Evolutionary conservation across 2,888 invertebrate species (phyloP).

Genomic region (Fragum whitleyi): DNA sequence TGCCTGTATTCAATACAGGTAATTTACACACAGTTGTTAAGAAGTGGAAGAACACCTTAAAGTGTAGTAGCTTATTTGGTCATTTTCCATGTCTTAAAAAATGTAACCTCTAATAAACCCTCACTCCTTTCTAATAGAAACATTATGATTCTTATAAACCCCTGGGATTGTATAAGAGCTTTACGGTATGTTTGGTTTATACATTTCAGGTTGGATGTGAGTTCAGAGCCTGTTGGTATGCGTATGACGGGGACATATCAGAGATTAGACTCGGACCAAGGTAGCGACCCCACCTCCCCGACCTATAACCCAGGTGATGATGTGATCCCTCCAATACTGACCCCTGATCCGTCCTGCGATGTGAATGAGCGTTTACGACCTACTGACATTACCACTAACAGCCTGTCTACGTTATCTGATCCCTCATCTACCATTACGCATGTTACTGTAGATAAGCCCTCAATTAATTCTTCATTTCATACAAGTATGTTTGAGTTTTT

Average conservation of each 20-base stretch:
- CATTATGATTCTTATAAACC: too few species aligned
- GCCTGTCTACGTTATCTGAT: conserved; percentile 37
- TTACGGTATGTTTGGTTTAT: too few species aligned
- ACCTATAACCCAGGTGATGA: conserved; percentile 48
- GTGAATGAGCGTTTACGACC: conserved; percentile 17
- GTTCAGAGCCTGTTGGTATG: conserved; percentile 67
- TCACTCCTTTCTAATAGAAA: too few species aligned
- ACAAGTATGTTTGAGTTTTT: conserved; percentile 44
- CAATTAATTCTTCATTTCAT: conserved; percentile 49
- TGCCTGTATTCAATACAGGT: too few species aligned
- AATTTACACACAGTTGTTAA: too few species aligned
- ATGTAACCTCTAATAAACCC: too few species aligned
- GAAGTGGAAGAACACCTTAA: too few species aligned
- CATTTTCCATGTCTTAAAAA: too few species aligned
- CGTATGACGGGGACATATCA: conserved; percentile 77
- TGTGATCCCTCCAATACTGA: conserved; percentile 6
- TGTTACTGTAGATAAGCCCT: background rate
- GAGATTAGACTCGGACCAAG: conserved; percentile 60
- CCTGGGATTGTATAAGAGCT: too few species aligned
- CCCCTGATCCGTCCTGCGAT: background rate
- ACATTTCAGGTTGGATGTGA: conserved; percentile 72
- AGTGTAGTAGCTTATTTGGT: too few species aligned
- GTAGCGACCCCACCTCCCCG: conserved; percentile 42
- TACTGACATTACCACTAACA: conserved; percentile 42
- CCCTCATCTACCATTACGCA: too few species aligned